Conservation (phyloP, 2,797 vertebrate species). For the Acanthiza pusilla region DNA sequence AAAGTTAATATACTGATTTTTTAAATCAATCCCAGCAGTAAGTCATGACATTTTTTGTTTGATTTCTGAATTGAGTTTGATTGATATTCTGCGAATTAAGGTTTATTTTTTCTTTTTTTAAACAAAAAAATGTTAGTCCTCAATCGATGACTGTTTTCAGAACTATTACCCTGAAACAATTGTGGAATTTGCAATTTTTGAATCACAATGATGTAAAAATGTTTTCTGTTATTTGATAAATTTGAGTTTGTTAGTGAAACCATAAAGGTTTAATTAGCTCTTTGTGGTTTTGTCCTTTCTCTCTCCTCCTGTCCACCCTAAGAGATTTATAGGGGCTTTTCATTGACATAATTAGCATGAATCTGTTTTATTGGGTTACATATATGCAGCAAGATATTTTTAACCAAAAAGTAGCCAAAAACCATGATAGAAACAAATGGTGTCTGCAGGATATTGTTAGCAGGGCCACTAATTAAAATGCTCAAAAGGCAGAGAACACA, state of each 20-base stretch:
- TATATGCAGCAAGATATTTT: slow-evolving; percentile 59
- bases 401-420: slow-evolving; percentile 57
- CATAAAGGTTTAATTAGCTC: slow-evolving; percentile 27
- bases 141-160: background rate
- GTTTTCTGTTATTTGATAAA: slow-evolving; percentile 4
- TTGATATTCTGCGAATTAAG: background rate
- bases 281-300: slow-evolving; percentile 40
- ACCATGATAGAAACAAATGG: slow-evolving; percentile 64
- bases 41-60: background rate
- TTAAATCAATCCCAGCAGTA: background rate
- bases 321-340: slow-evolving; percentile 58
- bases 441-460: slow-evolving; percentile 58
- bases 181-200: background rate
- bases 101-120: background rate
- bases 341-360: slow-evolving; percentile 60
- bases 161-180: background rate
- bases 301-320: slow-evolving; percentile 2
- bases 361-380: slow-evolving; percentile 60
- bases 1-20: background rate
- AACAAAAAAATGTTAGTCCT: background rate
- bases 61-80: background rate
- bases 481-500: slow-evolving; percentile 67
- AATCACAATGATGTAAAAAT: background rate
- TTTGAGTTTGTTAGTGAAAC: slow-evolving; percentile 26
- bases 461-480: slow-evolving; percentile 62